phyloP scores from a whole-genome alignment of 1,140 invertebrate genomes.

The Lucilia cuprina region DNA sequence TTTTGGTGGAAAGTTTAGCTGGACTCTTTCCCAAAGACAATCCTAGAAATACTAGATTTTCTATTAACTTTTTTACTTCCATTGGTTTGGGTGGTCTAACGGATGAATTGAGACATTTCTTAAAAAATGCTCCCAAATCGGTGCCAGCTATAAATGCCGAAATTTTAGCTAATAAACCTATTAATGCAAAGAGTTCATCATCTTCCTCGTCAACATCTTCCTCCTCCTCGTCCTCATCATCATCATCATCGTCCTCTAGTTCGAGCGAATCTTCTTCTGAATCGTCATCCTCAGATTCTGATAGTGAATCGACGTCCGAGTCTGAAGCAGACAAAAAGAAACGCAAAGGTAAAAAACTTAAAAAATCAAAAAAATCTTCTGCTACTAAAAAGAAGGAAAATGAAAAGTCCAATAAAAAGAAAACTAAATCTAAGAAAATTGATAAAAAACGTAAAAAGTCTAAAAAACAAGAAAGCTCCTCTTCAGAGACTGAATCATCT shows the following conservation, averaged over 20 bases:
- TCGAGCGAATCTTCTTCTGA: slow-evolving; percentile 14
- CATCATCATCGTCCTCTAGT: slow-evolving; percentile 24
- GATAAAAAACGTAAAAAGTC: slow-evolving; percentile 40
- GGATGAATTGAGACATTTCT: slow-evolving; percentile 89
- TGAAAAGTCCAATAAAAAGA: slow-evolving; percentile 26
- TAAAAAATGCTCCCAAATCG: slow-evolving; percentile 80
- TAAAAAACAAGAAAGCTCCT: slow-evolving; percentile 37
- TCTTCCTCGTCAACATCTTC: slow-evolving; percentile 32
- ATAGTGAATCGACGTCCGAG: neutral
- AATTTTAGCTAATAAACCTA: slow-evolving; percentile 43
- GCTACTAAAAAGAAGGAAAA: slow-evolving; percentile 39
- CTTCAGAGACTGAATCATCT: slow-evolving; percentile 41
- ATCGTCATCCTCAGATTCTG: neutral
- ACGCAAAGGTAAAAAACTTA: slow-evolving; percentile 35
- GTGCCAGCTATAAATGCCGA: slow-evolving; percentile 59
- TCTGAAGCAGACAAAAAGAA: neutral
- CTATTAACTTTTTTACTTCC: slow-evolving; percentile 99
- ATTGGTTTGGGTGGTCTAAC: slow-evolving; percentile 97
- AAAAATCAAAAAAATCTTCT: slow-evolving; percentile 37
- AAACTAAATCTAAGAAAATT: slow-evolving; percentile 38
- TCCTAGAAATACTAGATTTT: slow-evolving; percentile 95
- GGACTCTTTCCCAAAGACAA: slow-evolving; percentile 96
- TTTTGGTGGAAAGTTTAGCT: slow-evolving; percentile 84
- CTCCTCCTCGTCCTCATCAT: slow-evolving; percentile 40
- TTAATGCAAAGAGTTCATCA: slow-evolving; percentile 8